Evolutionary conservation across 2,888 invertebrate species (phyloP), one percentile per base, ranked within the genome.

Genomic region (Callyntrura sp.): DNA sequence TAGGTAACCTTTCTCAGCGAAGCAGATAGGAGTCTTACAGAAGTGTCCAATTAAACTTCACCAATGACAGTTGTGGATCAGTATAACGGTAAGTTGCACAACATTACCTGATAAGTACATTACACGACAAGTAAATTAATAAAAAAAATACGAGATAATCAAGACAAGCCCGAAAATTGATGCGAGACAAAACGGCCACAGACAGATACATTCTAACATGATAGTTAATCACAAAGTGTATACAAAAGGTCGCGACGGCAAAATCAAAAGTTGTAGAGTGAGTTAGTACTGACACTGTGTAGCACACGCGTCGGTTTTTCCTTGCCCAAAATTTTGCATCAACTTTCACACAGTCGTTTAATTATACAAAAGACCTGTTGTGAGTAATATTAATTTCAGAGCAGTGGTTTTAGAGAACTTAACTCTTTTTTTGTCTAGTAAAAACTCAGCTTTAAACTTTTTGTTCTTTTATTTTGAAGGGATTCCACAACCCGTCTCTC

Each of bases 11-110:
- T 25, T 0, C 11, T 20, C 35, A 65, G 23, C 3, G 3, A 12
- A 20, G 17, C 8, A 20, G 57, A 9, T 20, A 25, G 23, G 8
- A 25, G 62, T 4, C 14, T 62, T 8, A 9, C 11, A 35, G 70
- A 35, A 70, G 70, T 43, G 6, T 3, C 17, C 70, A 17, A 70
- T 70, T 43, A 12, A 51, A 0, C 70, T 60, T 45, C 28, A 45
- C 88, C 68, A 88, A 88, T 88, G 88, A 88, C 88, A 3, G 88
- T 88, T 88, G 88, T 88, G 88, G 82, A 82, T 82, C 82, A 88
- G n/a, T 73, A 45, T 35, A 55, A 43, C 55, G 88, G 88, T 88
- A 73, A 86, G 51, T 60, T 8, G 73, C 3, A 43, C 51, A 51
- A 51, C 2, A 14, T 35, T 35, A 51, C 12, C 2, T 51, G 51